These are phyloP conservation scores for Alligator sinensis DNA, from an alignment of 2,113 vertebrate genomes.

Conservation along the genomic window DNA sequence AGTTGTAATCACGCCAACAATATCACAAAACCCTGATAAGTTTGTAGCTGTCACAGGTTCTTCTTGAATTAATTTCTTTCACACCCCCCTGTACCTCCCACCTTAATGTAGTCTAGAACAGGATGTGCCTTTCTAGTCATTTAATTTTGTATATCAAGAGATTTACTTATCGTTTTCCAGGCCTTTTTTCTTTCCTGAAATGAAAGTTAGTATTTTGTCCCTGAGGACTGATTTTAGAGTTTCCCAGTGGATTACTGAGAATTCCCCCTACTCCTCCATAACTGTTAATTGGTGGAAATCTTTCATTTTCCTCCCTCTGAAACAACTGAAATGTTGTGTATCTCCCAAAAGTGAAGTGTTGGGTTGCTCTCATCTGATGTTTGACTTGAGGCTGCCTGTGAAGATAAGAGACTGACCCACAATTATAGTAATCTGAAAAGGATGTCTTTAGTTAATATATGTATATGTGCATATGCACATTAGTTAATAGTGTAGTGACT, in stretches of 20 bases:
- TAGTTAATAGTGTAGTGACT: too few species aligned
- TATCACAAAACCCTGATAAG: rapidly evolving
- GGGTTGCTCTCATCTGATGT: background rate
- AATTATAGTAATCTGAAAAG: rapidly evolving
- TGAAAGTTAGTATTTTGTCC: background rate
- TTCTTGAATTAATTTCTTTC: rapidly evolving
- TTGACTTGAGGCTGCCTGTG: background rate
- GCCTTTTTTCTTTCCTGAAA: background rate
- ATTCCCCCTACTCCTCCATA: background rate
- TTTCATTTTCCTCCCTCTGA: background rate
- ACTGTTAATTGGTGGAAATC: too few species aligned
- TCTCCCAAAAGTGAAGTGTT: background rate
- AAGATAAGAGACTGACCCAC: background rate
- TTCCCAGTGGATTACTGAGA: background rate
- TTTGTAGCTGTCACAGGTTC: rapidly evolving
- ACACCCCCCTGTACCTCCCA: too few species aligned
- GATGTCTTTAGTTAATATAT: background rate
- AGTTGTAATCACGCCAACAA: background rate
- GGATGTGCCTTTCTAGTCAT: background rate
- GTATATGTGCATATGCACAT: too few species aligned
- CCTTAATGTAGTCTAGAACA: rapidly evolving
- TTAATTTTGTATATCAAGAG: rapidly evolving
- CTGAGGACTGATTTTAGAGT: background rate
- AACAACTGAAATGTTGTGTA: rapidly evolving
- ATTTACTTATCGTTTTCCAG: rapidly evolving